Conservation (phyloP, 1,140 invertebrate genomes). For the Elymnias hypermnestra region DNA sequence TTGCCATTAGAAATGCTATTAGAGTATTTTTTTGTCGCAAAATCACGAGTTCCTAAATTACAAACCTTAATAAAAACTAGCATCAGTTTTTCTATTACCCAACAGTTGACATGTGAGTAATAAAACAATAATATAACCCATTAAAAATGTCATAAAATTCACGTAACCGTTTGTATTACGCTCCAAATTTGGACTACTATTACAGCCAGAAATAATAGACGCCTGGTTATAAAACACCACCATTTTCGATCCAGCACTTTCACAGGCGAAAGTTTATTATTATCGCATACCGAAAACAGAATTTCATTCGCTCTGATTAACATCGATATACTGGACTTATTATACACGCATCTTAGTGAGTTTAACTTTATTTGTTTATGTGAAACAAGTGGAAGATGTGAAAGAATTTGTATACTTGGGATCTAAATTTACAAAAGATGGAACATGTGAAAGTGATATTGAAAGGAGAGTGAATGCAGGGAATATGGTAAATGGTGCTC, state of each 20-base stretch:
- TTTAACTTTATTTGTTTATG: too few relatives aligned
- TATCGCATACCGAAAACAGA: slow-evolving; percentile 30
- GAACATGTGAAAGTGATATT: too few relatives aligned
- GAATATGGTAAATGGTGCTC: too few relatives aligned
- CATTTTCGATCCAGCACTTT: slow-evolving; percentile 36
- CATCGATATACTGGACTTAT: slow-evolving; percentile 25
- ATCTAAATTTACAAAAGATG: too few relatives aligned
- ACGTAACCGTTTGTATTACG: background rate
- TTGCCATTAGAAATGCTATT: too few relatives aligned
- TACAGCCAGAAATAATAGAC: background rate
- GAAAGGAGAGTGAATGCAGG: too few relatives aligned
- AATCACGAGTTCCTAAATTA: too few relatives aligned
- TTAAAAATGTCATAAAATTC: slow-evolving; percentile 1
- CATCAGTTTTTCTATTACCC: background rate
- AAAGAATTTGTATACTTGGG: too few relatives aligned
- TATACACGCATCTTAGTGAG: too few relatives aligned
- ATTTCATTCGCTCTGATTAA: slow-evolving; percentile 31
- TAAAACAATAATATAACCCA: background rate
- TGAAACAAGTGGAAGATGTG: too few relatives aligned
- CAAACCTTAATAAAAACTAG: too few relatives aligned
- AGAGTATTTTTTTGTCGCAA: too few relatives aligned
- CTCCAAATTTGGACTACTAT: slow-evolving; percentile 2
- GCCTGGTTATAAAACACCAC: slow-evolving; percentile 8
- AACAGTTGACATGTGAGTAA: background rate
- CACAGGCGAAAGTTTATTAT: slow-evolving; percentile 46